Percentiles rank a stretch among this genome's conserved stretches.
Evolutionary conservation across 2,113 vertebrate species (phyloP).

Genomic region (Toxotes chatareus): DNA sequence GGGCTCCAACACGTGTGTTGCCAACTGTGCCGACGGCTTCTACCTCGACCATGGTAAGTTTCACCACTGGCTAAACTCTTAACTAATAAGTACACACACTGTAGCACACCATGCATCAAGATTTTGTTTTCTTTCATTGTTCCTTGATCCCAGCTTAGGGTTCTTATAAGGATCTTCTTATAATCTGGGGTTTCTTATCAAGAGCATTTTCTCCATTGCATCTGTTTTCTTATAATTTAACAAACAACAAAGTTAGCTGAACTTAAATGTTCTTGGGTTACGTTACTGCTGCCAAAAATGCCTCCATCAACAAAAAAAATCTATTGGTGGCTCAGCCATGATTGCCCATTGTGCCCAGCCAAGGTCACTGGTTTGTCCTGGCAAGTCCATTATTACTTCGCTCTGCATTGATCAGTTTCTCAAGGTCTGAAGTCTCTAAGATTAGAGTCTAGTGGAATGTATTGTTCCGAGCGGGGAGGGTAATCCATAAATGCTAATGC

Average conservation of each 20-base stretch:
- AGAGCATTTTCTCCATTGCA: neutral
- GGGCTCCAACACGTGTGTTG: slow-evolving; percentile 90
- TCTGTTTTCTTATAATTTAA: slow-evolving; percentile 1
- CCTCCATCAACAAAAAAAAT: neutral
- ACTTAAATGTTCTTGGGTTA: neutral
- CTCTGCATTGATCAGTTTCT: neutral
- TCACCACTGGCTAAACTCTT: neutral
- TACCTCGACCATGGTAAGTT: slow-evolving; percentile 91
- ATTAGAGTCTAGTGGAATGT: neutral
- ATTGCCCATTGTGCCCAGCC: neutral
- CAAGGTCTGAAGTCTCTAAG: neutral
- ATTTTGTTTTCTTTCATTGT: neutral
- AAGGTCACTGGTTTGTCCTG: slow-evolving; percentile 1
- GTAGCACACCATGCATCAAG: neutral
- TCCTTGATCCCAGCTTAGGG: neutral
- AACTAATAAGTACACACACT: neutral
- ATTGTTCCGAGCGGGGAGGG: neutral
- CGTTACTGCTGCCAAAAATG: neutral
- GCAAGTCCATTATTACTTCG: slow-evolving; percentile 3
- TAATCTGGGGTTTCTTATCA: no score
- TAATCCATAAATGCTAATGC: neutral
- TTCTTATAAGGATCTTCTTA: neutral
- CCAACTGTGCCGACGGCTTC: slow-evolving; percentile 89
- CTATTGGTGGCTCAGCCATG: neutral
- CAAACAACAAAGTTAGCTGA: neutral